Conservation (phyloP, 2,113 vertebrate genomes). For the Lampris incognitus region DNA sequence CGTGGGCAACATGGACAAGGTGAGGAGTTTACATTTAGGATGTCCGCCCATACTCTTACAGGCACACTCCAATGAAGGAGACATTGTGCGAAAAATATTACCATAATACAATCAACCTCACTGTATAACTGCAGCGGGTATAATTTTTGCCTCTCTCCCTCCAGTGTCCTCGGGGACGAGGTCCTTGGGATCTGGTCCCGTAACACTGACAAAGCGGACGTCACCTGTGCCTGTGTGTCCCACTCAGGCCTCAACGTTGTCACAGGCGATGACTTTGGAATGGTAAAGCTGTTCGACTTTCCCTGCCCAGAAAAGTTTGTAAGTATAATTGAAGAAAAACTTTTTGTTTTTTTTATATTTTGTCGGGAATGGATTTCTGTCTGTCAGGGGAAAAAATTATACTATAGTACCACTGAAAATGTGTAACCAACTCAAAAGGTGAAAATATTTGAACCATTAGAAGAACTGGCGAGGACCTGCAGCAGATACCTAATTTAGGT, state of each 20-base stretch:
- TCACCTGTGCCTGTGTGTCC: conserved; percentile 96
- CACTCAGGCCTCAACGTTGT: conserved; percentile 97
- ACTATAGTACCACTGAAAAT: not conserved
- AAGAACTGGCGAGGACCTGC: not conserved
- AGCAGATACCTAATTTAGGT: not conserved
- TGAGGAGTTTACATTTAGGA: conserved; percentile 64
- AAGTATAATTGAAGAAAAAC: conserved; percentile 77
- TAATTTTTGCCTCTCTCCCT: conserved; percentile 37
- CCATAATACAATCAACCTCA: no score
- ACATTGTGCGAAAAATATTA: not conserved
- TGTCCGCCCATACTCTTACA: no score
- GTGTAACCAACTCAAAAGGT: no score
- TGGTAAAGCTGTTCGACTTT: conserved; percentile 99
- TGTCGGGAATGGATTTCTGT: conserved; percentile 24
- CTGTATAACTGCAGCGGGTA: no score
- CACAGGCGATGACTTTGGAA: conserved; percentile 97
- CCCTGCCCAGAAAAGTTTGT: conserved; percentile 99
- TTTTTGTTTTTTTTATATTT: not conserved
- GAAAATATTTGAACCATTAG: not conserved
- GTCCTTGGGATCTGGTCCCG: conserved; percentile 97
- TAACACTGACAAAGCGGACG: conserved; percentile 93
- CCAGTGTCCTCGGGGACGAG: conserved; percentile 95
- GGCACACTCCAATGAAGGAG: not conserved
- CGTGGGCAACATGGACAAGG: conserved; percentile 99
- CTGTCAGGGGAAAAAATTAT: not conserved